Evolutionary conservation across 2,888 invertebrate genomes (phyloP), one percentile per base, ranked within the genome.

Genomic region (Chrysolina oricalcia): DNA sequence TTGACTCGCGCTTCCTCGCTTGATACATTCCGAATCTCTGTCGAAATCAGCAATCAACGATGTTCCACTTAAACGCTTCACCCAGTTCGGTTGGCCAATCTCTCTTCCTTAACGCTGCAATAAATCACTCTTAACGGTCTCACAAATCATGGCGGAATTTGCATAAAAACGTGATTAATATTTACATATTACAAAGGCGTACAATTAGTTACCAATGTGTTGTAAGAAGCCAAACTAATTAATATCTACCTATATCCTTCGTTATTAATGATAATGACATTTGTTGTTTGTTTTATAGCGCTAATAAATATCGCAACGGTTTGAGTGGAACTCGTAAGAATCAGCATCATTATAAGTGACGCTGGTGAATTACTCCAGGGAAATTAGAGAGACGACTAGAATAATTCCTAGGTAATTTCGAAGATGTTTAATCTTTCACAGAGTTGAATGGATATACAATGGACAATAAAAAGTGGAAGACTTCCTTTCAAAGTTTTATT

Each of bases 271-370:
- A 40, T 76, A 72, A 74, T 74, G 53, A 59, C 64, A 65, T 72
- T 70, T 72, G 72, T 66, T 69, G 72, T 78, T 74, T 70, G 64
- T 74, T 78, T 78, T 78, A 76, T 74, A 65, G 72, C 67, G 41
- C 67, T 67, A 74, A 78, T 78, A 78, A 78, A 78, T 77, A 75
- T 59, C 66, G 62, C 69, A 53, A 68, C 74, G 62, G 72, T 77
- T 77, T 70, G 72, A 77, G 77, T 71, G 70, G 70, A 77, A 77
- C 65, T 64, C 43, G 27, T 68, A 74, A 67, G 70, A 70, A 78
- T 83, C 81, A 77, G 80, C 81, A 81, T 83, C 82, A 83, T 83
- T 83, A 82, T 84, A 80, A 80, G 80, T 80, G 83, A 80, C 82
- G 80, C 80, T 82, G 78, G 56, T 80, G 76, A 80, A 82, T 83